Conservation (phyloP, 2,797 vertebrate genomes). For the Myotis planiceps region DNA sequence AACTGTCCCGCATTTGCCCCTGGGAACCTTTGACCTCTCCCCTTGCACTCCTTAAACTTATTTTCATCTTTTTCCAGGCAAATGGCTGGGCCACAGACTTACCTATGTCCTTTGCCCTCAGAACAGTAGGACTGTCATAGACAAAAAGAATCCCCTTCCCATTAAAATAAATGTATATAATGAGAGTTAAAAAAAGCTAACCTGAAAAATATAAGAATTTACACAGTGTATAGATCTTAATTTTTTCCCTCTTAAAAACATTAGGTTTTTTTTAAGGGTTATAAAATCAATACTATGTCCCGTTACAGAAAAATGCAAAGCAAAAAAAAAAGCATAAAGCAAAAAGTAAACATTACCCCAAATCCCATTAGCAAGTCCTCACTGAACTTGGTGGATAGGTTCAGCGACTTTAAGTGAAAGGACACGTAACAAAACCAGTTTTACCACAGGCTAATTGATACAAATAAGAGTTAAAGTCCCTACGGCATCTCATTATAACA, state of each 20-base stretch:
- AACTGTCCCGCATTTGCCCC: not conserved
- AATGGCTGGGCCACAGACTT: not conserved
- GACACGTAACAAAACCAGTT: not conserved
- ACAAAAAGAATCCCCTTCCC: not conserved
- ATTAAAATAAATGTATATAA: not conserved
- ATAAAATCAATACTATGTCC: not conserved
- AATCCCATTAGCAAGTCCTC: not conserved
- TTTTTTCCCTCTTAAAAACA: constrained; percentile 1
- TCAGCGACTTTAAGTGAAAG: not conserved
- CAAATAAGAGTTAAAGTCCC: not conserved
- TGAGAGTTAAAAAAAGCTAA: not conserved
- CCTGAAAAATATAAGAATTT: not conserved
- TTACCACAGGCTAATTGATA: not conserved
- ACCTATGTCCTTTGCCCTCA: not conserved
- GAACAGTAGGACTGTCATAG: not conserved
- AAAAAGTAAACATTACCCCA: not conserved
- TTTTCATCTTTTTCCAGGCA: not conserved
- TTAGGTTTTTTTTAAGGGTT: not conserved
- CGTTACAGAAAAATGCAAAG: not conserved
- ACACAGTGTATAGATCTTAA: not conserved
- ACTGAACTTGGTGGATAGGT: not conserved
- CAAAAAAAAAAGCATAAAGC: not conserved
- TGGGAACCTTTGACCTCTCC: not conserved
- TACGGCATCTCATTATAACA: not conserved
- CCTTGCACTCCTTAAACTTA: not conserved